Conservation (phyloP, 30 jellyfish, hydroid and myxozoan genomes). For the Hydractinia echinata region DNA sequence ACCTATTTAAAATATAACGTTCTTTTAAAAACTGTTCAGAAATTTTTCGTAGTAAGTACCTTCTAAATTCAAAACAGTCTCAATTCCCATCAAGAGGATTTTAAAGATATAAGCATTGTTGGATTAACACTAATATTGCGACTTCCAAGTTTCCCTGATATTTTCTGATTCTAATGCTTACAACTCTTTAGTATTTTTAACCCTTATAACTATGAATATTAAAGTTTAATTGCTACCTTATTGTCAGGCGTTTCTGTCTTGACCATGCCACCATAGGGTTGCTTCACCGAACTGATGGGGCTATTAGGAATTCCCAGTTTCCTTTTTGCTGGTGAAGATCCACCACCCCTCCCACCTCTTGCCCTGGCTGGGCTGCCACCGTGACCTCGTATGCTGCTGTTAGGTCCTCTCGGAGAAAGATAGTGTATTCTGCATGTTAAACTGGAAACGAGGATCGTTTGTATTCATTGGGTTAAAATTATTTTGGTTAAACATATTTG, state of each 20-base stretch:
- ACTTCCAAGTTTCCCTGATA: neutral
- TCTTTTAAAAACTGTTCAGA: no score
- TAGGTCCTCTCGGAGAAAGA: neutral
- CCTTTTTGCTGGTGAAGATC: slow-evolving; percentile 21
- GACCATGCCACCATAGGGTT: neutral
- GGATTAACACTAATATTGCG: no score
- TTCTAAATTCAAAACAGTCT: no score
- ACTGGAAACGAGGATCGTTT: neutral
- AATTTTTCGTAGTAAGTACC: no score
- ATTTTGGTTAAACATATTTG: neutral
- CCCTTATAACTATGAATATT: no score
- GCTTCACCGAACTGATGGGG: neutral
- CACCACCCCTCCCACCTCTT: slow-evolving; percentile 10
- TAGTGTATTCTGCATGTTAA: slow-evolving; percentile 12
- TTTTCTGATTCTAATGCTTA: no score
- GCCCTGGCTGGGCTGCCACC: slow-evolving; percentile 12
- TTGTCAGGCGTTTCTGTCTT: no score
- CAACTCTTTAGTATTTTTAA: no score
- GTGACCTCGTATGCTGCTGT: slow-evolving; percentile 6
- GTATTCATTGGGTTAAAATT: neutral
- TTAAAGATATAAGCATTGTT: no score
- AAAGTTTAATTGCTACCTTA: no score
- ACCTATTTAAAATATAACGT: neutral
- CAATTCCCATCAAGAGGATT: no score
- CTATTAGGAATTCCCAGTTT: slow-evolving; percentile 20